Evolutionary conservation across 2,888 invertebrate species (phyloP).

Genomic region (Drosophila sordidapex): DNA sequence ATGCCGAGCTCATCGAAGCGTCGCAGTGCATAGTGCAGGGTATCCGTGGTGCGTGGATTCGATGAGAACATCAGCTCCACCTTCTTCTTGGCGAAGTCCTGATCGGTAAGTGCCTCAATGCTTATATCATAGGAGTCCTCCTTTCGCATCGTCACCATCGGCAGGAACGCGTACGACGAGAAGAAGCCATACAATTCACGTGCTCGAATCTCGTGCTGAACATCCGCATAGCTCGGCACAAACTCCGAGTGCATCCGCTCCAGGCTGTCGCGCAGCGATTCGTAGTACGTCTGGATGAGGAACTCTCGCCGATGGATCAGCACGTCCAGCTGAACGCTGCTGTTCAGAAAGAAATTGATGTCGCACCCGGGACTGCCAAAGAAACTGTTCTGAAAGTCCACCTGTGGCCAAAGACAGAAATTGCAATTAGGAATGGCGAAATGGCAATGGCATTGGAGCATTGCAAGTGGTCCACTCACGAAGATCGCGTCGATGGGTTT

Average conservation of each 20-base stretch:
- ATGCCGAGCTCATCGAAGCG: constrained; percentile 82
- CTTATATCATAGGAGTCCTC: constrained; percentile 83
- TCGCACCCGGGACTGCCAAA: constrained; percentile 84
- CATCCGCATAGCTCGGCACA: constrained; percentile 78
- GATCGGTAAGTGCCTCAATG: constrained; percentile 80
- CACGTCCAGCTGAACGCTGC: constrained; percentile 82
- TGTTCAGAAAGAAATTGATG: constrained; percentile 84
- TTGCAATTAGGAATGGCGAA: not conserved
- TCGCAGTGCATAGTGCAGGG: constrained; percentile 77
- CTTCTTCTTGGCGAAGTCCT: constrained; percentile 81
- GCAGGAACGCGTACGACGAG: constrained; percentile 83
- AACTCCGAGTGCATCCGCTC: constrained; percentile 68
- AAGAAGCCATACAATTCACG: constrained; percentile 83
- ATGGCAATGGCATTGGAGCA: not conserved
- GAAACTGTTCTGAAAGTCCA: constrained; percentile 84
- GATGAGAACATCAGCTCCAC: constrained; percentile 83
- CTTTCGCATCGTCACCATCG: constrained; percentile 84
- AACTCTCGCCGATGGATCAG: constrained; percentile 78
- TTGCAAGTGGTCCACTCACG: constrained; percentile 77
- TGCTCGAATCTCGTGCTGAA: constrained; percentile 74
- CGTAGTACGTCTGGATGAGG: constrained; percentile 81
- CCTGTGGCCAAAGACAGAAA: constrained; percentile 33
- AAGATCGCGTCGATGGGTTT: constrained; percentile 85
- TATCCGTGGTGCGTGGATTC: constrained; percentile 82
- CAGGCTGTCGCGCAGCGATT: constrained; percentile 73